Percentiles rank a stretch among this genome's conserved stretches.
Evolutionary conservation across 2,797 vertebrate species (phyloP).

Genomic region (Smutsia gigantea): DNA sequence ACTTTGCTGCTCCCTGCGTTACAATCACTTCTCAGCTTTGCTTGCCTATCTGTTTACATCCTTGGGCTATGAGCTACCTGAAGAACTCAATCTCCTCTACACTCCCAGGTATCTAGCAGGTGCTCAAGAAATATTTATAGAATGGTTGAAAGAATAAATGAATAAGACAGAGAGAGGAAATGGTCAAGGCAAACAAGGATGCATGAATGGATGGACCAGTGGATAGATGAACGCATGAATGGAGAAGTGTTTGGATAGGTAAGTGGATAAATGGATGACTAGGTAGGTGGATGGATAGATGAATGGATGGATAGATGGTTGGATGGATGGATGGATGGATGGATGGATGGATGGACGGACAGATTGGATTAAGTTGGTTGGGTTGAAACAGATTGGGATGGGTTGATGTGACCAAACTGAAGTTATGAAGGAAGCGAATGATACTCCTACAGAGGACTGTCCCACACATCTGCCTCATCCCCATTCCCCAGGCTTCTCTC

Average conservation of each 20-base stretch:
- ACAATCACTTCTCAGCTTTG: neutral
- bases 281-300: neutral
- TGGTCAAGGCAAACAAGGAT: neutral
- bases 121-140: neutral
- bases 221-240: neutral
- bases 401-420: neutral
- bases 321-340: no score
- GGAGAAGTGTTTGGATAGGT: no score
- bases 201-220: neutral
- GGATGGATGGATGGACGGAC: fast-evolving
- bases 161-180: neutral
- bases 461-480: neutral
- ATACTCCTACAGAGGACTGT: neutral
- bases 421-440: neutral
- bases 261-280: neutral
- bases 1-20: neutral
- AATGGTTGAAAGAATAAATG: neutral
- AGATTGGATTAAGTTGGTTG: neutral
- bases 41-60: neutral
- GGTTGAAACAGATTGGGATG: neutral
- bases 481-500: neutral
- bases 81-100: neutral
- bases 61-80: neutral
- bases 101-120: neutral
- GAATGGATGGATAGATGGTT: neutral